Base-by-base conservation (phyloP, 2,113 vertebrate genomes). In the Cheilinus undulatus region DNA sequence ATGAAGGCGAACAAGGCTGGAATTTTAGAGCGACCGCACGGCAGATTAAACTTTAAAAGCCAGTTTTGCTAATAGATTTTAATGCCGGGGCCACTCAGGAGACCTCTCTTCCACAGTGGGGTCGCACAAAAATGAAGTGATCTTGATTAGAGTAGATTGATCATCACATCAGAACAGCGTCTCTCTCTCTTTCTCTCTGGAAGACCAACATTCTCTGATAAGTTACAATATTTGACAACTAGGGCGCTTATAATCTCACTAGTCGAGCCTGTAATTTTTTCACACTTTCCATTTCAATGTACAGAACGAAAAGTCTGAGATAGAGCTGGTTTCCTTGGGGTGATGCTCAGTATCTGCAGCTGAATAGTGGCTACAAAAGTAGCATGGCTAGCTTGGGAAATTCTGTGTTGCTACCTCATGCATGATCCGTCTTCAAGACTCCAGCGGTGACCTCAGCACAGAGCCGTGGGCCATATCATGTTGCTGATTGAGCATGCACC, bases 401-500 rank as follows among this genome's bases (percentile, higher is more conserved):
- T 34, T 53, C 78, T 50, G 63, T 54, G 85, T 77, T 79, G 77
- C 79, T 62, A 67, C 65, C 78, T 82, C 80, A 82, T 84, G 85
- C 84, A 68, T 85, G 79, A 80, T 85, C 58, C 56, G 61, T 80
- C 71, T 80, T 58, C 52, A 52, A 58, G 76, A 64, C 83, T 86
- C 78, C 66, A 73, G 68, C 74, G 56, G 87, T 87, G 87, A 88
- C 88, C 87, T 83, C 82, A 69, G 56, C 78, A 3, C 62, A 59
- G 82, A 61, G 86, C 90, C 69, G 27, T 46, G 86, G 83, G 87
- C 83, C 61, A 71, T 81, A 88, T 89, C 81, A 67, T 72, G 77
- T 80, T 84, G 85, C 86, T 78, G 83, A 87, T 80, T 86, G 87
- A 88, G 85, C 86, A 83, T 85, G 74, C 82, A 83, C 43, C 69